Evolutionary conservation across 2,797 vertebrate genomes (phyloP).

Genomic region (Rhinella marina): DNA sequence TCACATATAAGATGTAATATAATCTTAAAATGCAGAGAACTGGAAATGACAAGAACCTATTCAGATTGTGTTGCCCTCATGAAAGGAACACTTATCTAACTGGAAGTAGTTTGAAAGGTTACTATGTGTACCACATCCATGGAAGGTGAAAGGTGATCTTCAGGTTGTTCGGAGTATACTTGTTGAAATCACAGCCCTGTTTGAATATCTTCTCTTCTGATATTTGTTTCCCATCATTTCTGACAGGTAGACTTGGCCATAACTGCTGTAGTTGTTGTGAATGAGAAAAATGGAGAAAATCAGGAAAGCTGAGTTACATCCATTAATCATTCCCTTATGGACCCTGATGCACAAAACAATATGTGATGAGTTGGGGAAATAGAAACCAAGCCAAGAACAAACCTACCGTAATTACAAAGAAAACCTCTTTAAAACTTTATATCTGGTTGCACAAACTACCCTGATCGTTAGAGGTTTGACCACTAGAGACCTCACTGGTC

Average conservation of each 20-base stretch:
- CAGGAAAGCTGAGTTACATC: neutral
- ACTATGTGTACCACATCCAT: neutral
- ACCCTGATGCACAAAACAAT: neutral
- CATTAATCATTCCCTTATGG: neutral
- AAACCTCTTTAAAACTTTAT: no score
- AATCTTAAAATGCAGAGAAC: neutral
- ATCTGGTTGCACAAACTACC: no score
- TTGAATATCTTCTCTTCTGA: neutral
- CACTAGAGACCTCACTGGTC: no score
- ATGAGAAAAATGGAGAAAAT: neutral
- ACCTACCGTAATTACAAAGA: no score
- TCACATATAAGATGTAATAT: neutral
- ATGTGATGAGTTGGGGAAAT: no score
- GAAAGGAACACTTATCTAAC: slow-evolving; percentile 7
- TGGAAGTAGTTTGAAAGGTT: neutral
- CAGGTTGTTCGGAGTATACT: slow-evolving; percentile 15
- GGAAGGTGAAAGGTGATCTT: slow-evolving; percentile 12
- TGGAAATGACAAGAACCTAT: neutral
- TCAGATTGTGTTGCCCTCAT: neutral
- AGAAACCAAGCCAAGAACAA: no score
- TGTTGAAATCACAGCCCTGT: slow-evolving; percentile 15
- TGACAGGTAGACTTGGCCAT: no score
- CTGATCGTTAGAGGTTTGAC: no score
- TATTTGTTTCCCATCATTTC: neutral
- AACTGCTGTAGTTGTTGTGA: neutral